Evolutionary conservation across 2,113 vertebrate species (phyloP).

Genomic region (Vicugna pacos): DNA sequence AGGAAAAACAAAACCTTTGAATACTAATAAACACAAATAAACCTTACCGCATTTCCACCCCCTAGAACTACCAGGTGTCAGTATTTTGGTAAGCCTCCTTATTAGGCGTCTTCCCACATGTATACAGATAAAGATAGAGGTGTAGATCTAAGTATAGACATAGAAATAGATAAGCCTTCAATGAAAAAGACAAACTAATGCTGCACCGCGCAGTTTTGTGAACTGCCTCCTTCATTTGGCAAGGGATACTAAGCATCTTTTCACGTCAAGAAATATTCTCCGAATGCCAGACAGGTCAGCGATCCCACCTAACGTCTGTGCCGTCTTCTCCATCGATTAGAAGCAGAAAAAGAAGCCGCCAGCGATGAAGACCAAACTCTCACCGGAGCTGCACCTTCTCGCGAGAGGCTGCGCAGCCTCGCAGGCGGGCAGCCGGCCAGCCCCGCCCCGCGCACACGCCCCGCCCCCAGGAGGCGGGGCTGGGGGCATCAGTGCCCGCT

Average conservation of each 20-base stretch:
- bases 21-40: background rate
- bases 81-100: background rate
- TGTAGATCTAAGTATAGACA: background rate
- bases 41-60: background rate
- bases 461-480: background rate
- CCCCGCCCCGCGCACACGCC: background rate
- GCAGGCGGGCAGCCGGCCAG: accelerated
- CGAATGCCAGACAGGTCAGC: background rate
- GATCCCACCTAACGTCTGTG: background rate
- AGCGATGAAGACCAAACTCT: background rate
- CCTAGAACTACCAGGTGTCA: background rate
- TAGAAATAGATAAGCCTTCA: background rate
- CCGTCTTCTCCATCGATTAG: background rate
- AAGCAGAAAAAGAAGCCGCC: background rate
- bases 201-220: background rate
- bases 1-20: background rate
- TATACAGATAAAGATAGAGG: background rate
- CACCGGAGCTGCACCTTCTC: background rate
- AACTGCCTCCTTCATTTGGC: background rate
- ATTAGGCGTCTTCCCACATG: background rate
- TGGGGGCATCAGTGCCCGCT: background rate
- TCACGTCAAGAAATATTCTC: background rate
- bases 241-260: background rate
- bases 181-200: background rate
- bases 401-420: background rate